Conservation (phyloP, 2,888 invertebrate genomes). For the Anoplius nigerrimus region DNA sequence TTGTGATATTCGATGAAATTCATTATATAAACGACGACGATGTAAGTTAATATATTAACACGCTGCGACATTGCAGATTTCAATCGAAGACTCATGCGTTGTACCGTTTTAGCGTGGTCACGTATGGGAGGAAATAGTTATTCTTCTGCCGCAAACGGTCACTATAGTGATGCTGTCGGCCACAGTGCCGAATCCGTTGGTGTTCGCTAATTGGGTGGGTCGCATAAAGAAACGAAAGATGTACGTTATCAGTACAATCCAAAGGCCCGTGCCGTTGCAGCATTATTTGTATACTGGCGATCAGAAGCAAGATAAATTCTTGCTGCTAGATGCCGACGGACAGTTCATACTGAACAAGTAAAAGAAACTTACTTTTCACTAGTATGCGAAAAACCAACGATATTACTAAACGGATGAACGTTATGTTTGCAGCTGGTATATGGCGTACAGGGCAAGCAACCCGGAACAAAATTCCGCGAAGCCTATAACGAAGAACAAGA, state of each 20-base stretch:
- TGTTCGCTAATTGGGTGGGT: slow-evolving; percentile 97
- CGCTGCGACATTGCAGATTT: not conserved
- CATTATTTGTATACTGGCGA: slow-evolving; percentile 94
- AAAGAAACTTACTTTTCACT: not conserved
- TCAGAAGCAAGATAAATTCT: slow-evolving; percentile 84
- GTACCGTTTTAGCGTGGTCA: slow-evolving; percentile 85
- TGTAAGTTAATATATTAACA: slow-evolving; percentile 74
- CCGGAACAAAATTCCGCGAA: slow-evolving; percentile 33
- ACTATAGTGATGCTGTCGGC: slow-evolving; percentile 98
- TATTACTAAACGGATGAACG: not conserved
- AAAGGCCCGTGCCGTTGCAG: slow-evolving; percentile 96
- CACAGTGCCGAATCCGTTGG: slow-evolving; percentile 97
- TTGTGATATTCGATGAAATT: slow-evolving; percentile 99
- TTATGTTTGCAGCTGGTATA: slow-evolving; percentile 54
- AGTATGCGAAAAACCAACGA: not conserved
- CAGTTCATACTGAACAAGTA: slow-evolving; percentile 78
- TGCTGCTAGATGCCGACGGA: slow-evolving; percentile 87
- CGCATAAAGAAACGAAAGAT: slow-evolving; percentile 90
- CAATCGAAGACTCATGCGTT: not conserved
- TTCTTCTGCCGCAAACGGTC: slow-evolving; percentile 94
- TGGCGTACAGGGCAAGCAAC: slow-evolving; percentile 44
- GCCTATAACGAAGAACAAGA: slow-evolving; percentile 81
- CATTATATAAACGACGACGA: slow-evolving; percentile 99
- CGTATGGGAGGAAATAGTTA: slow-evolving; percentile 99
- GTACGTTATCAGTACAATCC: slow-evolving; percentile 94